phyloP scores from a whole-genome alignment of 2,113 vertebrate genomes.

The Indicator indicator region DNA sequence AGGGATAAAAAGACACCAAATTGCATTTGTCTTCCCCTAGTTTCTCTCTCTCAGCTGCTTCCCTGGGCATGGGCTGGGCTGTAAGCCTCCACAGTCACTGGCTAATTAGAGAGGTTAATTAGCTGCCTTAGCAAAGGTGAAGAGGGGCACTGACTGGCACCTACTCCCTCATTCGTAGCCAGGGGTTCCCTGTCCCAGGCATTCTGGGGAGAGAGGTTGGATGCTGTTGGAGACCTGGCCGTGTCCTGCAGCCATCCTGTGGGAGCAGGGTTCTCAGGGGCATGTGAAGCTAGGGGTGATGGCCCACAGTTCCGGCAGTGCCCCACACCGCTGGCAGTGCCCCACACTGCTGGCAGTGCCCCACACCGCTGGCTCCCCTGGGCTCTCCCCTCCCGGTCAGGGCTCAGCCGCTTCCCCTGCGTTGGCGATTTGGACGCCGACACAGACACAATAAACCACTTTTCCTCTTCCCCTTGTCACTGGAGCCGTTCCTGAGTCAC shows the following conservation, averaged over 20 bases:
- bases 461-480: conserved; percentile 35
- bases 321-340: too few relatives aligned
- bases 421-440: background rate
- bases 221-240: background rate
- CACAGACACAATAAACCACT: conserved; percentile 34
- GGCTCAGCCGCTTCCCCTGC: background rate
- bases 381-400: background rate
- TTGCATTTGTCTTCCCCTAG: background rate
- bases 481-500: conserved; percentile 21
- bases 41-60: background rate
- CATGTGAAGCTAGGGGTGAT: background rate
- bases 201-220: background rate
- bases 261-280: background rate
- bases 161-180: background rate
- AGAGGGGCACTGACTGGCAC: rapidly evolving
- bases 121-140: background rate
- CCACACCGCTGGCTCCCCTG: rapidly evolving
- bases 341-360: background rate
- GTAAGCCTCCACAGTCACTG: background rate
- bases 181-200: background rate
- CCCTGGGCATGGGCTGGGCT: rapidly evolving
- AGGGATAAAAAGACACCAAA: background rate
- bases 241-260: background rate
- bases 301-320: background rate
- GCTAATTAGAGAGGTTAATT: background rate